Percentiles rank a stretch among this genome's conserved stretches.
Conservation (phyloP, 2,113 vertebrate genomes). For the Neopipo cinnamomea region DNA sequence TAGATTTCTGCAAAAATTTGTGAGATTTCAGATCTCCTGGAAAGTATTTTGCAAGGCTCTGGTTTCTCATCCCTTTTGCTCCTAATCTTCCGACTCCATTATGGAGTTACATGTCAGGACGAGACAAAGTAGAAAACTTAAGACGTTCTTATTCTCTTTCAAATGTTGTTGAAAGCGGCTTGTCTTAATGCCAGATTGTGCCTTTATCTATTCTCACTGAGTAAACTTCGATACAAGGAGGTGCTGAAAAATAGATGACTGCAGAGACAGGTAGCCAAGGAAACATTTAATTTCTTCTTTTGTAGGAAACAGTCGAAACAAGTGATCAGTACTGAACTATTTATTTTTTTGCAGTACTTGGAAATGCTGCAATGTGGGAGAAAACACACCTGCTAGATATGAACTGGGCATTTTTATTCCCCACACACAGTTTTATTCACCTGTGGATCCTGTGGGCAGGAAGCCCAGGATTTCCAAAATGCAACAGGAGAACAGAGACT, state of each 20-base stretch:
- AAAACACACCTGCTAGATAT: not conserved
- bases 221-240: not conserved
- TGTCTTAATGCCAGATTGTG: not conserved
- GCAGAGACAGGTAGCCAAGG: not conserved
- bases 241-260: not conserved
- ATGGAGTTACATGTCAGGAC: not conserved
- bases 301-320: slow-evolving; percentile 14
- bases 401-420: slow-evolving; percentile 33
- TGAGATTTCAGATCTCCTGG: not conserved
- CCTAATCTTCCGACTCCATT: not conserved
- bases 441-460: not conserved
- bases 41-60: not conserved
- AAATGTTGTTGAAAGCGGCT: not conserved
- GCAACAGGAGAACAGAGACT: slow-evolving; percentile 33
- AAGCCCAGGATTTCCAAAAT: slow-evolving; percentile 56
- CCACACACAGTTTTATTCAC: not conserved
- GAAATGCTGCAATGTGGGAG: slow-evolving; percentile 22
- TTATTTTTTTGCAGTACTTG: slow-evolving; percentile 29
- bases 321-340: not conserved
- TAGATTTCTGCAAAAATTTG: not conserved
- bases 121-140: not conserved
- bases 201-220: fast-evolving
- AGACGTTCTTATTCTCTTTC: not conserved
- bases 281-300: slow-evolving; percentile 25
- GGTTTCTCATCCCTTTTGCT: not conserved